Percentiles rank a stretch among this genome's conserved stretches.
Evolutionary conservation across 2,888 invertebrate genomes (phyloP).

Genomic region (Ennomos fuscantarius): DNA sequence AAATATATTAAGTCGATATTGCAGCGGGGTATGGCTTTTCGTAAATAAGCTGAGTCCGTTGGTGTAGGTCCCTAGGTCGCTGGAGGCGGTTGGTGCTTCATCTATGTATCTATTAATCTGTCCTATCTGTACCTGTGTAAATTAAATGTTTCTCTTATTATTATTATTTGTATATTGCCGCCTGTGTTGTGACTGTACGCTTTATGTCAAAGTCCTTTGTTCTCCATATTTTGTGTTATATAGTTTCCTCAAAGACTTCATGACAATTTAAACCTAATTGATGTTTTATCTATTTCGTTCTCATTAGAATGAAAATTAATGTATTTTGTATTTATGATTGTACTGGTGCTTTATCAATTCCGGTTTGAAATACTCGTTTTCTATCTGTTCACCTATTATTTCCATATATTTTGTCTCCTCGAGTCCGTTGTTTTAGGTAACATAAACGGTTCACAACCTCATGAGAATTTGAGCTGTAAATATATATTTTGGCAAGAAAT

Average conservation of each 20-base stretch:
- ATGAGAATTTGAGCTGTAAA: no score
- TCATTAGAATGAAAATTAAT: constrained; percentile 9
- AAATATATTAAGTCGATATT: constrained; percentile 36
- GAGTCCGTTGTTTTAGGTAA: no score
- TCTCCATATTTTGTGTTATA: neutral
- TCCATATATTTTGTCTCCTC: no score
- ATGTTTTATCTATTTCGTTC: constrained; percentile 20
- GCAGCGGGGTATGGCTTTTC: constrained; percentile 43
- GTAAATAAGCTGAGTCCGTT: constrained; percentile 61
- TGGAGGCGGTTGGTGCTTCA: constrained; percentile 83
- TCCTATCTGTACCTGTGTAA: constrained; percentile 68
- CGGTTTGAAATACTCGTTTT: no score
- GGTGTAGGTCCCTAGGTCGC: constrained; percentile 72
- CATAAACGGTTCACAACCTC: no score
- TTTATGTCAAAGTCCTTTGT: constrained; percentile 34
- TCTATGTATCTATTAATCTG: constrained; percentile 72
- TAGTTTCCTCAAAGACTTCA: constrained; percentile 5
- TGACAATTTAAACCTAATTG: constrained; percentile 10
- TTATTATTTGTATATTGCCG: constrained; percentile 52
- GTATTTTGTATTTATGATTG: neutral
- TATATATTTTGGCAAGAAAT: no score
- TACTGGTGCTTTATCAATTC: neutral
- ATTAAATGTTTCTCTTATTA: constrained; percentile 66
- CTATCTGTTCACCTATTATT: no score
- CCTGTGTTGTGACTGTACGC: constrained; percentile 77